Base-by-base conservation (phyloP, 1,140 invertebrate genomes). In the Caerostris extrusa region DNA sequence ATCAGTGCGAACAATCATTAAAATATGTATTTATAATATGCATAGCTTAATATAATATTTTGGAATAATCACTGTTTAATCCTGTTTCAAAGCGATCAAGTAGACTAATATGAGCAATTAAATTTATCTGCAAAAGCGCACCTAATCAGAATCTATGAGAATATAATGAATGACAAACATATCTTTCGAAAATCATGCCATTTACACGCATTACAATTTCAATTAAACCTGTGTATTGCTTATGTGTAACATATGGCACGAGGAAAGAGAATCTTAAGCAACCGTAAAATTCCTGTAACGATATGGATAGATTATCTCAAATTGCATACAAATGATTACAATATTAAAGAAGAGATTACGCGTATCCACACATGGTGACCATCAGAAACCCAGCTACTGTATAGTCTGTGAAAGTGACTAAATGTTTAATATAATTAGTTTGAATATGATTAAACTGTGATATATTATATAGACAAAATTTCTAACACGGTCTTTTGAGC, bases 281-380 rank as follows among this genome's bases (percentile, higher is more conserved):
- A 58, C 56, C 56, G 12, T 50, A 53, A 77, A 50, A 12, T 50
- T 5, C 17, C 12, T 53, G 14, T 5, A 53, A 19, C 17, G 60
- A 81, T 64, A 92, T 92, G 17, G 7, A n/a, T 14, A 60, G 71
- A 86, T 86, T 87, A 88, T 55, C 86, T 67, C 50, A n/a, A 53
- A 88, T 10, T 34, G 5, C 19, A 88, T 88, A 55, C 61, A 53
- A 7, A 64, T 55, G 19, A 8, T 34, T n/a, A 67, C 10, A 14
- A 34, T n/a, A 14, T 67, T 88, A 60, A 88, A 88, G 86, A 67
- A 88, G n/a, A 88, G 86, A 61, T 88, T 88, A 88, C 19, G 8
- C 12, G 19, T 87, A 87, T 87, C 85, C 67, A 12, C 86, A 88
- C 34, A 50, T 53, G 61, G 57, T 88, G 57, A 17, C 86, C 50